Conservation (phyloP, 2,888 invertebrate species). For the Oeneis ivallda region DNA sequence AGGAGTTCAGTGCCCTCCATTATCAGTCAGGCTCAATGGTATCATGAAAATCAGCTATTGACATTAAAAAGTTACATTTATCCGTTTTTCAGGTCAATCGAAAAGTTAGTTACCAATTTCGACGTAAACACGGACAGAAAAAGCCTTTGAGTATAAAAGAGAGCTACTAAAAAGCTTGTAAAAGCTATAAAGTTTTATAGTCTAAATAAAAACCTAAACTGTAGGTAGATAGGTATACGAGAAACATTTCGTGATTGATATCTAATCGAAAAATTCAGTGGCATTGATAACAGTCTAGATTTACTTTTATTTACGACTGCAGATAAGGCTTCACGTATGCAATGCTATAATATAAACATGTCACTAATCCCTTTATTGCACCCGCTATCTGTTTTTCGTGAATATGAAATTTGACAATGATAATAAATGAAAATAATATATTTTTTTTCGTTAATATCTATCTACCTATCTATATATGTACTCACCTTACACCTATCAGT, state of each 20-base stretch:
- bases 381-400: conserved; percentile 39
- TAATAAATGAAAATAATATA: conserved; percentile 13
- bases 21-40: too few species aligned
- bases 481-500: background rate
- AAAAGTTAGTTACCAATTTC: too few species aligned
- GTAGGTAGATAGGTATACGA: conserved; percentile 31
- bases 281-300: conserved; percentile 60
- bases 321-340: conserved; percentile 46
- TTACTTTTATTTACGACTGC: conserved; percentile 54
- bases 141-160: too few species aligned
- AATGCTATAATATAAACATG: conserved; percentile 43
- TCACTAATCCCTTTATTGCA: conserved; percentile 42
- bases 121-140: too few species aligned
- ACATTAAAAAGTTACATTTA: too few species aligned
- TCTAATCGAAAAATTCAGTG: conserved; percentile 49
- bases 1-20: too few species aligned
- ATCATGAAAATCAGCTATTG: too few species aligned
- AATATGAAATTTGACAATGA: conserved; percentile 33
- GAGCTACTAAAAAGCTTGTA: too few species aligned
- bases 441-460: conserved; percentile 14
- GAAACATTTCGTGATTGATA: conserved; percentile 43
- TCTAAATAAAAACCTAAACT: background rate
- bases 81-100: too few species aligned
- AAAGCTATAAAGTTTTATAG: background rate
- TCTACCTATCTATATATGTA: background rate